Evolutionary conservation across 1,140 invertebrate genomes (phyloP), one percentile per base, ranked within the genome.

Genomic region (Physella acuta): DNA sequence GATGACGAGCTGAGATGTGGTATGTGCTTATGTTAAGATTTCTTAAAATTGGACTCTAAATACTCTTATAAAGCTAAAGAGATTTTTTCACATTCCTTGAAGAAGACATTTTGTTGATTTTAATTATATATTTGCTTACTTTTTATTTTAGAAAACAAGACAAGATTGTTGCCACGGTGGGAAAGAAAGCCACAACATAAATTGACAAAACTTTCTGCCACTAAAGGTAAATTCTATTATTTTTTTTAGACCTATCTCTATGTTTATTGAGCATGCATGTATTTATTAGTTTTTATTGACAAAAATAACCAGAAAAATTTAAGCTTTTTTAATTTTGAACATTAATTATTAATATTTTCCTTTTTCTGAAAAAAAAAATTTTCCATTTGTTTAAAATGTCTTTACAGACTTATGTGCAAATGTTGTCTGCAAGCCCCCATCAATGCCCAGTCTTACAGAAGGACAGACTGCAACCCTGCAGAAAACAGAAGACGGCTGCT

Each of bases 1-100:
- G 92, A 94, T 83, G 93, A 95, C 84, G 93, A 95, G 83, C 82
- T 85, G 2, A 85, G 89, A 67, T 94, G 93, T 70, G 55, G 63
- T 61, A 33, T 33, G 56, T 60, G 14, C 36, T 14, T n/a, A 8
- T 20, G 8, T 28, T 24, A 55, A 24, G 5, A 5, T 55, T n/a
- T 55, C 5, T n/a, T 55, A 14, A 14, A 28, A 14, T 20, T 20
- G 53, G 24, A 55, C 26, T 55, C 26, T n/a, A 49, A 49, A 49
- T 49, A 49, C 44, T n/a, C 11, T 49, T 49, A 14, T 49, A n/a
- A 49, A n/a, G 44, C 44, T 14, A 55, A 5, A 28, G 53, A 28
- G 8, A 20, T n/a, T 14, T n/a, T 55, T 8, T 55, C 17, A 24
- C 5, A 55, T 20, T n/a, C 5, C 17, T 55, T n/a, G 17, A 3